Conservation (phyloP, 2,888 invertebrate species). For the Ophonus ardosiacus region DNA sequence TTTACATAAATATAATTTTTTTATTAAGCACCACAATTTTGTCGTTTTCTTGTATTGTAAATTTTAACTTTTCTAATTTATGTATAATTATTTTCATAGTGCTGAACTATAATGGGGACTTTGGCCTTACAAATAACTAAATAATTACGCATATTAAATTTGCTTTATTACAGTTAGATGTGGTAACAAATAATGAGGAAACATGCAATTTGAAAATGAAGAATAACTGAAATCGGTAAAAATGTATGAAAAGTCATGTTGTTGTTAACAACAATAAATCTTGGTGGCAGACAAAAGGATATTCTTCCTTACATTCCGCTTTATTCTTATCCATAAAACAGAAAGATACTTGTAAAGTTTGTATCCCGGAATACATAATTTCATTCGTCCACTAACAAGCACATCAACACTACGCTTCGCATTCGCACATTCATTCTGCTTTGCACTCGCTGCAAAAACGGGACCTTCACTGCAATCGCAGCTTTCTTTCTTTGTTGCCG, state of each 20-base stretch:
- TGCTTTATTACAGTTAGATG: too few species aligned
- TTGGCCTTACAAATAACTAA: too few species aligned
- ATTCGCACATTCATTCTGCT: conserved; percentile 52
- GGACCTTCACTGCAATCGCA: conserved; percentile 7
- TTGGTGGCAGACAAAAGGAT: not conserved
- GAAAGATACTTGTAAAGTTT: conserved; percentile 47
- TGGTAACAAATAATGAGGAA: too few species aligned
- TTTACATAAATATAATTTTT: too few species aligned
- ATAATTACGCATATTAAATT: too few species aligned
- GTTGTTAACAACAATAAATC: not conserved
- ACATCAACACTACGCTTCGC: conserved; percentile 43
- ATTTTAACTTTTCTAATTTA: too few species aligned
- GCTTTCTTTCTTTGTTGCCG: conserved; percentile 8
- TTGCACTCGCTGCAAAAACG: conserved; percentile 23
- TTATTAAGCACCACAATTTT: too few species aligned
- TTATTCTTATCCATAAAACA: conserved; percentile 25
- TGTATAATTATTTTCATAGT: too few species aligned
- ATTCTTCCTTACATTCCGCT: not conserved
- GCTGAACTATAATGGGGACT: too few species aligned
- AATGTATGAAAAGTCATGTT: not conserved
- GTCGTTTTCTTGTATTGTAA: too few species aligned
- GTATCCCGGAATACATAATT: conserved; percentile 51
- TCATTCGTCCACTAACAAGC: conserved; percentile 53
- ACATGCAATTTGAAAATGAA: not conserved
- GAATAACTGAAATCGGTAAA: not conserved